Evolutionary conservation across 2,888 invertebrate species (phyloP), one percentile per base, ranked within the genome.

Genomic region (Nomada lathburiana): DNA sequence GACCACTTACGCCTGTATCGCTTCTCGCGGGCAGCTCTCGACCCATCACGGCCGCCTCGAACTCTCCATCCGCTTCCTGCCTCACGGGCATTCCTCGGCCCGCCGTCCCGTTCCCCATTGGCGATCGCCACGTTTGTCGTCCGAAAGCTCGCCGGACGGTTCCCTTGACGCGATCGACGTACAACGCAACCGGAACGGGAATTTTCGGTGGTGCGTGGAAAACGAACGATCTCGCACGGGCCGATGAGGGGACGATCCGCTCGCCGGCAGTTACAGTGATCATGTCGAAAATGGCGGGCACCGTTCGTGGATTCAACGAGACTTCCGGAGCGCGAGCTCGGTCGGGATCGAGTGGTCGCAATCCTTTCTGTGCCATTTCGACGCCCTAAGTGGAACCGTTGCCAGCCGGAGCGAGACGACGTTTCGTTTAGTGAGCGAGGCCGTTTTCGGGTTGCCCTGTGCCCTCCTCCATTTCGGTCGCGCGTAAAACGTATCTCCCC

Each of bases 271-370:
- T 75, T 44, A 50, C 83, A 79, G 82, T 85, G 83, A 88, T 87
- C 80, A 85, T 60, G 77, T 26, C 68, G 71, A 88, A 88, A 88
- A 88, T 88, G 88, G 88, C 88, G 88, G 89, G 84, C 75, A 83
- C 74, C 83, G 52, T 74, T 69, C 59, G 57, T 57, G 71, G 72
- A 70, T 80, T 72, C 10, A 68, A 57, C 36, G 59, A 44, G 71
- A 63, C 53, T 50, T 55, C 26, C 44, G 18, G 29, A 20, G 72
- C 9, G 13, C 18, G 55, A 47, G 47, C 47, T 47, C 47, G 44
- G 42, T 50, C 20, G n/a, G 23, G n/a, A 36, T 50, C 69, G 59
- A 71, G 82, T 82, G 82, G 53, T 65, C 26, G 70, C 20, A 67
- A 10, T 44, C 53, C 71, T 52, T 76, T 76, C 67, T 72, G 63